A percentile compares a stretch with the other conserved stretches of the same genome.
Evolutionary conservation across 2,113 vertebrate genomes (phyloP).

Genomic region (Lamprotornis superbus): DNA sequence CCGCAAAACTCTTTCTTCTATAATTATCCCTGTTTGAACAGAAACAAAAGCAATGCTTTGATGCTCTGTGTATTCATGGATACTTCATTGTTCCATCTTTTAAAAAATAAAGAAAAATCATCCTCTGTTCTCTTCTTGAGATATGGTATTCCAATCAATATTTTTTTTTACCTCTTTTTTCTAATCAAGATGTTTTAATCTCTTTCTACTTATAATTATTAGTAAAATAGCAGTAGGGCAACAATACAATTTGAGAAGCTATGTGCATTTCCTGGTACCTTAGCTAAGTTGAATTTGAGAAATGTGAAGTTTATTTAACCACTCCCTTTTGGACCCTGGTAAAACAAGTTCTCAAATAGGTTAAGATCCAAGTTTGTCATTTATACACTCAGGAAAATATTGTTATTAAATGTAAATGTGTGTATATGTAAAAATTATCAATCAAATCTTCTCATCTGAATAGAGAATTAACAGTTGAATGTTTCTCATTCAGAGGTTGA

Average conservation of each 20-base stretch:
- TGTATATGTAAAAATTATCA: not conserved
- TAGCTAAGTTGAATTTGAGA: not conserved
- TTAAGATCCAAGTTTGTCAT: not conserved
- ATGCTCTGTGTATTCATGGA: not conserved
- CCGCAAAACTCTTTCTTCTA: not conserved
- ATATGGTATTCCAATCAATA: not conserved
- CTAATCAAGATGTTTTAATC: not conserved
- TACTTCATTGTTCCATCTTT: not conserved
- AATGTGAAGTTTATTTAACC: not conserved
- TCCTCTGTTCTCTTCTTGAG: not conserved
- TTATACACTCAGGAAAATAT: not conserved
- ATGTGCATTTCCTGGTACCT: not conserved
- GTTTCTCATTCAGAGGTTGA: conserved; percentile 2
- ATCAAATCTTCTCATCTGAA: not conserved
- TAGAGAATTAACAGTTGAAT: conserved; percentile 22
- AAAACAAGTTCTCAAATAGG: not conserved
- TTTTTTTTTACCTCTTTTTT: not conserved
- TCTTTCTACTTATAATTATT: not conserved
- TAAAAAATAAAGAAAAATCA: not conserved
- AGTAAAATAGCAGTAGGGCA: not conserved
- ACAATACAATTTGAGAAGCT: not conserved
- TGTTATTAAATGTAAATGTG: not conserved
- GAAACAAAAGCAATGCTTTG: conserved; percentile 1
- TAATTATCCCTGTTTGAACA: not conserved
- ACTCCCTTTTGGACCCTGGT: not conserved